Conservation (phyloP, 2,113 vertebrate species). For the Geococcyx californianus region DNA sequence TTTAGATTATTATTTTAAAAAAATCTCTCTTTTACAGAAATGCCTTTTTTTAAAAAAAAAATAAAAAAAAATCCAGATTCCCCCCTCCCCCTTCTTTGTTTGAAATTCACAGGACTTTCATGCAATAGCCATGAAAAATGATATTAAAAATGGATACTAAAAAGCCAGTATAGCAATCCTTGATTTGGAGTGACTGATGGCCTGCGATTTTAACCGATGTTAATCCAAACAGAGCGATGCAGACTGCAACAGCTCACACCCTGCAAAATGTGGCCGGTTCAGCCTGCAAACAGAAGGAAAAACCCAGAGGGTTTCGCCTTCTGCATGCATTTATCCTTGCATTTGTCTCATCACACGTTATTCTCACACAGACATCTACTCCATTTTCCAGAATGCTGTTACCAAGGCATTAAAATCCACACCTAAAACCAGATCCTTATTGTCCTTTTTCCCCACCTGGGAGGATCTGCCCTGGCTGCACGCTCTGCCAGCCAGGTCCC, state of each 20-base stretch:
- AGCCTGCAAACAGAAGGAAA: constrained; percentile 52
- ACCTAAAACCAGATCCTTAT: constrained; percentile 70
- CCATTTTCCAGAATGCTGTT: constrained; percentile 53
- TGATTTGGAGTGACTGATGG: constrained; percentile 31
- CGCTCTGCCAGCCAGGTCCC: constrained; percentile 26
- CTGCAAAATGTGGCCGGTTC: constrained; percentile 81
- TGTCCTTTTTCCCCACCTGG: constrained; percentile 62
- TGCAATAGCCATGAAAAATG: constrained; percentile 38
- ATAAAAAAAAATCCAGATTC: too few relatives aligned
- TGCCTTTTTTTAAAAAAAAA: too few relatives aligned
- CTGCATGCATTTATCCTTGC: constrained; percentile 6
- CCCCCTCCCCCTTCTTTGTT: constrained; percentile 76
- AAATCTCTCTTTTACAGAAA: constrained; percentile 19
- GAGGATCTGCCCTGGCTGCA: constrained; percentile 53
- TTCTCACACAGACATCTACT: constrained; percentile 53
- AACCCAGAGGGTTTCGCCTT: constrained; percentile 53
- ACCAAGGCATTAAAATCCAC: constrained; percentile 40
- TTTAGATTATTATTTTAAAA: constrained; percentile 24
- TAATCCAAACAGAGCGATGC: constrained; percentile 38
- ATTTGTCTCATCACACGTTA: constrained; percentile 20
- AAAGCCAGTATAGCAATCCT: constrained; percentile 14
- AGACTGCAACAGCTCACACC: constrained; percentile 79
- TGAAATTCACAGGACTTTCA: constrained; percentile 62
- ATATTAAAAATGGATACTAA: constrained; percentile 45
- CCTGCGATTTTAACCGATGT: constrained; percentile 36